Conservation (phyloP, 2,797 vertebrate genomes). For the Poecilia wingei region DNA sequence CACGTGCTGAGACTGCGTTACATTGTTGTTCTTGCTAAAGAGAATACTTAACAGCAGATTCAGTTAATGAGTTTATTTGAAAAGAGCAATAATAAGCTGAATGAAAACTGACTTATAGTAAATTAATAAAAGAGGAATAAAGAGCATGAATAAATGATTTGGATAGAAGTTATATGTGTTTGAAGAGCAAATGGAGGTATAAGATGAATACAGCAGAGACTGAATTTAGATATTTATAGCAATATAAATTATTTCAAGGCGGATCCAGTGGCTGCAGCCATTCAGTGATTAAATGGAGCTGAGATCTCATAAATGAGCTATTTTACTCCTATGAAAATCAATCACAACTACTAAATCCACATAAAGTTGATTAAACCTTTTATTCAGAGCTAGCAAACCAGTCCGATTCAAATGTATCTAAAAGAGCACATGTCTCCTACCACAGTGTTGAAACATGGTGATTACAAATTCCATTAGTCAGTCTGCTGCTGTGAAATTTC, state of each 20-base stretch:
- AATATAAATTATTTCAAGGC: slow-evolving; percentile 14
- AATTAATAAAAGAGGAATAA: slow-evolving; percentile 43
- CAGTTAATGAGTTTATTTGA: slow-evolving; percentile 61
- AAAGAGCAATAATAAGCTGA: slow-evolving; percentile 39
- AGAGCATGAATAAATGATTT: slow-evolving; percentile 37
- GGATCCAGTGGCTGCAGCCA: not conserved
- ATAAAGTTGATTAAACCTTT: slow-evolving; percentile 19
- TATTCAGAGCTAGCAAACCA: slow-evolving; percentile 1
- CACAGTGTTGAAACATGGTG: slow-evolving; percentile 32
- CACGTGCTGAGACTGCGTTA: not conserved
- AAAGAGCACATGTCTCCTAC: slow-evolving; percentile 33
- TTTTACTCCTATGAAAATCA: slow-evolving; percentile 12
- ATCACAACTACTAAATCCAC: slow-evolving; percentile 14
- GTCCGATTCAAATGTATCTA: slow-evolving; percentile 31
- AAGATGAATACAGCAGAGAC: slow-evolving; percentile 27
- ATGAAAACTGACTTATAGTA: slow-evolving; percentile 27
- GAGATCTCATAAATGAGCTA: not conserved
- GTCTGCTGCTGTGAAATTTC: slow-evolving; percentile 38
- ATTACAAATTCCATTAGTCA: slow-evolving; percentile 61
- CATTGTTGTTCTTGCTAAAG: slow-evolving; percentile 26
- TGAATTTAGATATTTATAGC: slow-evolving; percentile 25
- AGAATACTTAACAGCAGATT: slow-evolving; percentile 40
- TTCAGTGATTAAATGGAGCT: not conserved
- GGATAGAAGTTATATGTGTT: slow-evolving; percentile 22
- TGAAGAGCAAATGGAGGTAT: slow-evolving; percentile 29